Conservation (phyloP, 1,140 invertebrate species). For the Drosophila sproati region DNA sequence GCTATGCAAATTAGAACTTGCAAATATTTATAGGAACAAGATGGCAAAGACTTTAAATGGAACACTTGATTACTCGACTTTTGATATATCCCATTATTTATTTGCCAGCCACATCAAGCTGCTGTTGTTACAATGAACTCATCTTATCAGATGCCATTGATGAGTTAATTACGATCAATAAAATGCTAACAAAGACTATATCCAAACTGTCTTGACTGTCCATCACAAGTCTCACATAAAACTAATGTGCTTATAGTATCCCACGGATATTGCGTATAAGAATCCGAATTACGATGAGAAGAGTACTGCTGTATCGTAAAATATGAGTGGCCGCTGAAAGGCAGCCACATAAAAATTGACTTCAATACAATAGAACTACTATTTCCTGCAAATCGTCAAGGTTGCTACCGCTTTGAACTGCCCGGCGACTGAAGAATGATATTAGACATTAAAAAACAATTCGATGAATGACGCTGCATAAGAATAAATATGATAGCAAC, state of each 20-base stretch:
- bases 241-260: conserved; percentile 1
- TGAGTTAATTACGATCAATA: conserved; percentile 29
- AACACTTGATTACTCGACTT: conserved; percentile 28
- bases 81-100: conserved; percentile 19
- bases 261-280: conserved; percentile 3
- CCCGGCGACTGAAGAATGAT: conserved; percentile 37
- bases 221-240: conserved; percentile 10
- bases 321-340: conserved; percentile 64
- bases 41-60: conserved; percentile 22
- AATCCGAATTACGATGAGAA: conserved; percentile 41
- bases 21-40: neutral
- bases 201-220: neutral
- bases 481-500: conserved; percentile 3
- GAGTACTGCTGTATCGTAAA: conserved; percentile 44
- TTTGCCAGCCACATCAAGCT: neutral
- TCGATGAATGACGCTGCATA: conserved; percentile 15
- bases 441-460: conserved; percentile 29
- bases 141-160: conserved; percentile 22
- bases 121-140: neutral
- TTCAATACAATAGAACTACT: conserved; percentile 45
- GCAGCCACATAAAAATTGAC: conserved; percentile 63
- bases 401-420: conserved; percentile 58
- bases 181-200: neutral
- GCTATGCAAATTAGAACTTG: conserved; percentile 3
- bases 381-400: conserved; percentile 29